phyloP scores from a whole-genome alignment of 2,888 invertebrate genomes.

The Cactoblastis cactorum region DNA sequence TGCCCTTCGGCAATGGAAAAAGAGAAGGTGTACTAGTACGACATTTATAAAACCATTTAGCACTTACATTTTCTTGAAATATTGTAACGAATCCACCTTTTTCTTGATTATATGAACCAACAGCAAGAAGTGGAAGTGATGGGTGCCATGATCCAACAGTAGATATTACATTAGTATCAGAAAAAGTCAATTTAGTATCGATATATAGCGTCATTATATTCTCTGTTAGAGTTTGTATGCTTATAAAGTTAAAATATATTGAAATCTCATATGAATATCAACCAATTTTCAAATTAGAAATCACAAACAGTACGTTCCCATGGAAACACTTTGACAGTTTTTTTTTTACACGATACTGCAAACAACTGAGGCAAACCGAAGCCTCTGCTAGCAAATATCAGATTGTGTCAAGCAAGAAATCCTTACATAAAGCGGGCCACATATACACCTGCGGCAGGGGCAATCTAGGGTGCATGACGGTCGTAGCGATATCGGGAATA shows the following conservation, averaged over 20 bases:
- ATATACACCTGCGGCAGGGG: too few species aligned
- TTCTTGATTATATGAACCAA: slow-evolving; percentile 92
- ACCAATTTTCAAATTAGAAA: not conserved
- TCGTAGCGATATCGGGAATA: too few species aligned
- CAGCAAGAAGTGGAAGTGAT: slow-evolving; percentile 88
- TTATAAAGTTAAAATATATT: too few species aligned
- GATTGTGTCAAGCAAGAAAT: too few species aligned
- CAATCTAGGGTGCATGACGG: too few species aligned
- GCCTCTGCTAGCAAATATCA: too few species aligned
- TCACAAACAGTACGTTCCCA: not conserved
- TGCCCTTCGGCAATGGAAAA: too few species aligned
- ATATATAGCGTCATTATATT: slow-evolving; percentile 87
- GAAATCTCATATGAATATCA: too few species aligned
- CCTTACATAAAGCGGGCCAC: too few species aligned
- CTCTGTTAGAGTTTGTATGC: too few species aligned
- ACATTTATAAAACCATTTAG: not conserved
- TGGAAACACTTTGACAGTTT: not conserved
- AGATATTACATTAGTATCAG: slow-evolving; percentile 86
- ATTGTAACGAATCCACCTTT: slow-evolving; percentile 93
- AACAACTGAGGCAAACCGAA: too few species aligned
- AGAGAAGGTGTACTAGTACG: not conserved
- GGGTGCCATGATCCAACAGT: slow-evolving; percentile 92
- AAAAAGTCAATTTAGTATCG: slow-evolving; percentile 89
- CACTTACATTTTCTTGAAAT: slow-evolving; percentile 89
- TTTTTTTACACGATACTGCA: too few species aligned